phyloP scores from a whole-genome alignment of 2,888 invertebrate species.

The Hyles lineata region DNA sequence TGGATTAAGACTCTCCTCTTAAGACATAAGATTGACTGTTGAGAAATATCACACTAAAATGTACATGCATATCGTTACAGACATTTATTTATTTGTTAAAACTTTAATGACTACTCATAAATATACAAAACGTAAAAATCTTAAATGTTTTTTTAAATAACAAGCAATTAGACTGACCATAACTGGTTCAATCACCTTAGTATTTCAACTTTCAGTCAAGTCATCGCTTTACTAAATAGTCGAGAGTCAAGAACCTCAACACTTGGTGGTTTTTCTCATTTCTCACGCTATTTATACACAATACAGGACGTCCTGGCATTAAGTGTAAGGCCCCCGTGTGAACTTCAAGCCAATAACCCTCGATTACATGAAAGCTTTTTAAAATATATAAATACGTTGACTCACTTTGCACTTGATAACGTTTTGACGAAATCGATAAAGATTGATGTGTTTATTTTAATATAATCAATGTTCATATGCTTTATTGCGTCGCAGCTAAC shows the following conservation, averaged over 20 bases:
- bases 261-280: background rate
- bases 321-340: background rate
- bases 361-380: background rate
- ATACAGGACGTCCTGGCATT: constrained; percentile 14
- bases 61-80: no score
- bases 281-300: constrained; percentile 18
- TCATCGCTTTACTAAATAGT: background rate
- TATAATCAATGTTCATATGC: background rate
- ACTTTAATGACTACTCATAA: no score
- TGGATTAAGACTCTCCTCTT: no score
- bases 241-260: constrained; percentile 3
- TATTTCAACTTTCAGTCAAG: background rate
- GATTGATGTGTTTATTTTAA: background rate
- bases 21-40: no score
- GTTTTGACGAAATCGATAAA: background rate
- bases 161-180: background rate
- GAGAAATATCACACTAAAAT: no score
- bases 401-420: background rate
- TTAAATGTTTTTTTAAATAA: background rate
- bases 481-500: background rate
- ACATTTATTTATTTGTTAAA: no score
- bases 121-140: no score
- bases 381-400: background rate
- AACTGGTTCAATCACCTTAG: background rate
- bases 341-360: constrained; percentile 4